Base-by-base conservation (phyloP, 1,140 invertebrate genomes). In the Microplitis demolitor region DNA sequence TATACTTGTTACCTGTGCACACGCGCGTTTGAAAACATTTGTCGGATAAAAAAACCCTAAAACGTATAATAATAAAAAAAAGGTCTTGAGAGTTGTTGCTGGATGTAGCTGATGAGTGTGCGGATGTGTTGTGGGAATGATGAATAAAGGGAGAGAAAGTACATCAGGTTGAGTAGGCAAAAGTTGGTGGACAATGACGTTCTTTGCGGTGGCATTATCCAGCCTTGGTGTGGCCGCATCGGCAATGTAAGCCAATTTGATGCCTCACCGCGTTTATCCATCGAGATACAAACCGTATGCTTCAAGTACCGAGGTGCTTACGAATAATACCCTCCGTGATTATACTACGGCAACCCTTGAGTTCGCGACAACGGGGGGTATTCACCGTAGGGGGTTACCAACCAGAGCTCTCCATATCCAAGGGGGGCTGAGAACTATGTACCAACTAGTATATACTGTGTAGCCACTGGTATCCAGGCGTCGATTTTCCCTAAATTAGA, bases 221-320 rank as follows among this genome's bases (percentile, higher is more conserved):
- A 66, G 51, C 64, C 73, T 68, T 34, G 54, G 64, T 69, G 69
- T 71, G 70, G 70, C 70, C 62, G 58, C 62, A 66, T 61, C 69
- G 66, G 50, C 64, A 71, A 72, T 66, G n/a, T 77, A 77, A 80
- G 74, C 77, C 77, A 78, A 78, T 80, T 80, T 78, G 74, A 77
- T 72, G 79, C 72, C 74, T 76, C 75, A 71, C 53, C 69, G 74
- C 71, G 16, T 70, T 73, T 67, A 77, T 74, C 70, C 73, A 62
- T 66, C 66, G 66, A 72, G 71, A 77, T 74, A 77, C 67, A 62
- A 73, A 56, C 56, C 69, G 54, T 67, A 54, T 64, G 71, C 70
- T 69, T 69, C 60, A 51, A 45, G 39, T 45, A 45, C 5, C 39
- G 39, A 69, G 53, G 71, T 69, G 71, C 45, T 51, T 67, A 71